Base-by-base conservation (phyloP, 2,888 invertebrate species). In the Anthoptus insignis region DNA sequence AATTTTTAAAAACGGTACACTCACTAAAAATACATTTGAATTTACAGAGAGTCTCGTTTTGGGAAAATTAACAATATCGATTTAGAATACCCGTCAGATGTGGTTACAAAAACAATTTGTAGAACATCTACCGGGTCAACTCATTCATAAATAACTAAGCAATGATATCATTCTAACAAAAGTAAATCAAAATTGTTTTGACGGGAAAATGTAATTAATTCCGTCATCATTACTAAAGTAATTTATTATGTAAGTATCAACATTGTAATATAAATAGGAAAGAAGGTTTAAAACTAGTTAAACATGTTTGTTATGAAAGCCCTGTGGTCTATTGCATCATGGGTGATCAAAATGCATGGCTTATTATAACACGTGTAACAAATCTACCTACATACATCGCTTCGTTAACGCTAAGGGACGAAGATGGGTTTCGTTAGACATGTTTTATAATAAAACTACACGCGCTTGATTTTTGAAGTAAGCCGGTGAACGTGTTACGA, bases 271-370 rank as follows among this genome's bases (percentile, higher is more conserved):
- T 21, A 47, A 22, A 24, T 24, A 47, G 21, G 7, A 24, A 47
- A 53, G 22, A 53, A 37, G n/a, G 52, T 52, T 45, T 29, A 45
- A 29, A 32, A 47, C 47, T 21, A 1, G 47, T 58, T n/a, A 47
- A 14, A 32, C 47, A 8, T 6, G 54, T 47, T 58, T 47, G 58
- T 58, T 58, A 58, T 39, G 45, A 58, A 58, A 58, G 47, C 42
- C 19, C 21, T 16, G 27, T 47, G 14, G n/a, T 4, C 21, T 58
- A 58, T 58, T 58, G 58, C 58, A 58, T 58, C 58, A 58, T 58
- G 58, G 37, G 47, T 47, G 58, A 47, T 58, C 58, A 58, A 58
- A 58, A 58, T 47, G 58, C 58, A 47, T 58, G 42, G 7, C 19
- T 19, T 34, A 54, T 52, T 52, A 37, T 11, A 22, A 32, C 22